Conservation (phyloP, 2,888 invertebrate species). For the Rhagonycha lutea region DNA sequence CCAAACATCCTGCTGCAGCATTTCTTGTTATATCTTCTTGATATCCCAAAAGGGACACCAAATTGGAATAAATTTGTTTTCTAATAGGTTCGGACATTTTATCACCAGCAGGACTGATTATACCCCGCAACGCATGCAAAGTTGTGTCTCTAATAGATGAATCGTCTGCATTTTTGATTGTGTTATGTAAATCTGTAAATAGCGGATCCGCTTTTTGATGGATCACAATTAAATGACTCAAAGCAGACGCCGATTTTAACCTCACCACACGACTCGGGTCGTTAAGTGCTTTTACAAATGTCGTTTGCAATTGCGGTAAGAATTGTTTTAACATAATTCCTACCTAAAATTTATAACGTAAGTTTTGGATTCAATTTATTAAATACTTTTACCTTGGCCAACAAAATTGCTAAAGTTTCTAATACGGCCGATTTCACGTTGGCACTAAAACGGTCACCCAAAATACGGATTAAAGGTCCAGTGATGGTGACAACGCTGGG, state of each 20-base stretch:
- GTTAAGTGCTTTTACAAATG: constrained; percentile 92
- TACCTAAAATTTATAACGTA: constrained; percentile 61
- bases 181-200: constrained; percentile 90
- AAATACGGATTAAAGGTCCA: constrained; percentile 95
- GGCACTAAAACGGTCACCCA: constrained; percentile 93
- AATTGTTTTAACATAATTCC: constrained; percentile 96
- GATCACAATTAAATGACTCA: constrained; percentile 86
- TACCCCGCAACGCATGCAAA: constrained; percentile 86
- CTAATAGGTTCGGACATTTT: constrained; percentile 85
- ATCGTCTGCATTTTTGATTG: constrained; percentile 84
- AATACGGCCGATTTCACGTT: constrained; percentile 95
- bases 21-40: constrained; percentile 81
- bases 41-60: constrained; percentile 70
- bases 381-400: constrained; percentile 74
- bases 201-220: constrained; percentile 93
- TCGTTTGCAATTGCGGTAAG: constrained; percentile 96
- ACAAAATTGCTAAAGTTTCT: constrained; percentile 88
- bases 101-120: constrained; percentile 82
- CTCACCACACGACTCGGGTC: constrained; percentile 88
- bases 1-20: constrained; percentile 88
- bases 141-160: constrained; percentile 88
- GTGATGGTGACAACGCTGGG: constrained; percentile 97
- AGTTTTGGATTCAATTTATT: background rate
- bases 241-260: constrained; percentile 85
- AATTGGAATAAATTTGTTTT: constrained; percentile 71